Conservation (phyloP, 2,797 vertebrate genomes). For the Pogonophryne albipinna region DNA sequence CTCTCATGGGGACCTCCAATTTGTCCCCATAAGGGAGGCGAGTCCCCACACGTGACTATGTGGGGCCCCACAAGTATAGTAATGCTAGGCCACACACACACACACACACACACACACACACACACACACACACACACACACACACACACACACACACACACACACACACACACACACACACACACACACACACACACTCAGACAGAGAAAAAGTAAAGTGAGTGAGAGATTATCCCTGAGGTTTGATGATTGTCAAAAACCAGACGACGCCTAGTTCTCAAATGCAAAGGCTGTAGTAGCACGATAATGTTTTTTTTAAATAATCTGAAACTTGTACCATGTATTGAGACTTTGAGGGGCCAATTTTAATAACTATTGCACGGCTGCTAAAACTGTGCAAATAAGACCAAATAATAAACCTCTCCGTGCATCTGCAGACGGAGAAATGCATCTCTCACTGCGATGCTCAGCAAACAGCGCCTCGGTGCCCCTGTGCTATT, state of each 20-base stretch:
- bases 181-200: conserved; percentile 22
- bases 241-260: conserved; percentile 48
- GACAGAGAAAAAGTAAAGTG: not conserved
- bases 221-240: conserved; percentile 34
- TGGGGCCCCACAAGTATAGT: too few relatives aligned
- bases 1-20: too few relatives aligned
- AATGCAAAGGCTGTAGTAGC: not conserved
- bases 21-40: too few relatives aligned
- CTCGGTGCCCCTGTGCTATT: too few relatives aligned
- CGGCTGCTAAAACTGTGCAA: too few relatives aligned
- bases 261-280: conserved; percentile 25
- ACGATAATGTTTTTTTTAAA: not conserved
- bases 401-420: too few relatives aligned
- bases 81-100: too few relatives aligned
- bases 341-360: not conserved
- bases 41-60: too few relatives aligned
- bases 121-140: not conserved
- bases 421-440: too few relatives aligned
- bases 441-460: too few relatives aligned
- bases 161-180: conserved; percentile 4
- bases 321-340: not conserved
- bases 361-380: too few relatives aligned
- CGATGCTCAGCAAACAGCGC: too few relatives aligned
- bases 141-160: not conserved
- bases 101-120: not conserved